Percentiles rank a stretch among this genome's conserved stretches.
phyloP scores from a whole-genome alignment of 2,888 invertebrate species.

The Brachyptera risi region DNA sequence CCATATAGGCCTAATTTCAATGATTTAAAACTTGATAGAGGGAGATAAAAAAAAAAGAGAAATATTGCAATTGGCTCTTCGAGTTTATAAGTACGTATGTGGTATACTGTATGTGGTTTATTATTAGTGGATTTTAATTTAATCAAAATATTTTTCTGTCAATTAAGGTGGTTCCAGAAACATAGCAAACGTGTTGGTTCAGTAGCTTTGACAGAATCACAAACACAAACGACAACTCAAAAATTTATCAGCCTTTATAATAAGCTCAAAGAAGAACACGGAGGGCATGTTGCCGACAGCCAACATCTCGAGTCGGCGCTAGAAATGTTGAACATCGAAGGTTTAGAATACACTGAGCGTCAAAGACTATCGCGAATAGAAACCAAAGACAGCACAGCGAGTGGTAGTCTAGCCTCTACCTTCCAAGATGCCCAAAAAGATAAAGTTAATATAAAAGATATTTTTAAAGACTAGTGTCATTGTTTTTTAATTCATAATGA shows the following conservation, averaged over 20 bases:
- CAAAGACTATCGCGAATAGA: background rate
- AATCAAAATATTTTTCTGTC: slow-evolving; percentile 23
- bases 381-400: slow-evolving; percentile 22
- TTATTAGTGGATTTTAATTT: slow-evolving; percentile 27
- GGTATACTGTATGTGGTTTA: background rate
- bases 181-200: slow-evolving; percentile 53
- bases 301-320: slow-evolving; percentile 49
- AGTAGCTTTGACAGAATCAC: slow-evolving; percentile 52
- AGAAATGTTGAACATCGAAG: slow-evolving; percentile 45
- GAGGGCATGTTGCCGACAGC: slow-evolving; percentile 53
- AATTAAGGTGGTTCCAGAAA: slow-evolving; percentile 61
- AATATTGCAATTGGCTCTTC: background rate
- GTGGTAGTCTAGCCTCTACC: slow-evolving; percentile 37
- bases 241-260: slow-evolving; percentile 59
- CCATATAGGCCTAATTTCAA: too few relatives aligned
- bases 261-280: slow-evolving; percentile 51
- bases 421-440: slow-evolving; percentile 39
- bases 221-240: slow-evolving; percentile 54
- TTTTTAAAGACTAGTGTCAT: slow-evolving; percentile 41
- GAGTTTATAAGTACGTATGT: too few relatives aligned
- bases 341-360: slow-evolving; percentile 1
- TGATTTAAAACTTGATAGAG: background rate
- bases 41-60: slow-evolving; percentile 6
- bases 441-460: slow-evolving; percentile 40
- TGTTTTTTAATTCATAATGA: background rate